Conservation (phyloP, 2,888 invertebrate genomes). For the Cryptus armator region DNA sequence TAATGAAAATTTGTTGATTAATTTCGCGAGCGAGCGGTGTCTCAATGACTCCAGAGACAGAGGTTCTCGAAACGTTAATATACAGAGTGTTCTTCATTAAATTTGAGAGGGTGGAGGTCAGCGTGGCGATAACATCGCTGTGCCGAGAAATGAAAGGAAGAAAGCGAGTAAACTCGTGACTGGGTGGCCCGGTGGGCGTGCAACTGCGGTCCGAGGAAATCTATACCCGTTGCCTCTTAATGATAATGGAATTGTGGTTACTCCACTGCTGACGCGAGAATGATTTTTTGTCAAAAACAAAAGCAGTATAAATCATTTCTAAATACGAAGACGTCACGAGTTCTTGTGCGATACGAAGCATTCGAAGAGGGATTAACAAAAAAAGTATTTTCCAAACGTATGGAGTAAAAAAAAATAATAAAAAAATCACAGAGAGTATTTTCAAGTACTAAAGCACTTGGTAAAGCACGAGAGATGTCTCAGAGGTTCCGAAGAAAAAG, state of each 20-base stretch:
- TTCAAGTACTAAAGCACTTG: too few relatives aligned
- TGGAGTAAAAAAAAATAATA: too few relatives aligned
- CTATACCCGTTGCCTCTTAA: constrained; percentile 10
- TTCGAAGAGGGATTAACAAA: too few relatives aligned
- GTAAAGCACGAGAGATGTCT: too few relatives aligned
- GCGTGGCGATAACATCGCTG: constrained; percentile 15
- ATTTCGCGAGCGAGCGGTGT: constrained; percentile 42
- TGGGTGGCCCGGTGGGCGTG: background rate
- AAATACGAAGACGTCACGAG: too few relatives aligned
- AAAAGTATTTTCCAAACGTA: too few relatives aligned
- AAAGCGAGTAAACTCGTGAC: constrained; percentile 10
- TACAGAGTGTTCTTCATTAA: constrained; percentile 24
- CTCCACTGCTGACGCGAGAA: constrained; percentile 13
- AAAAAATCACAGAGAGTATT: too few relatives aligned
- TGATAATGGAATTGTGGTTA: constrained; percentile 46
- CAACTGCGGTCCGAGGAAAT: background rate
- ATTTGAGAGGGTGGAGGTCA: constrained; percentile 35
- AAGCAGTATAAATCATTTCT: background rate
- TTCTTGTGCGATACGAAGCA: too few relatives aligned
- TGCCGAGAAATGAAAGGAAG: background rate
- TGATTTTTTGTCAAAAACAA: background rate
- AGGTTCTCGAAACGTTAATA: constrained; percentile 4
- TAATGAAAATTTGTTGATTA: constrained; percentile 66
- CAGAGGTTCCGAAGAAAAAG: too few relatives aligned
- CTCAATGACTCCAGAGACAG: constrained; percentile 3